A percentile compares a stretch with the other conserved stretches of the same genome.
These are phyloP conservation scores for Miltochrista miniata DNA, from an alignment of 2,888 invertebrate species.

Conservation along the genomic window DNA sequence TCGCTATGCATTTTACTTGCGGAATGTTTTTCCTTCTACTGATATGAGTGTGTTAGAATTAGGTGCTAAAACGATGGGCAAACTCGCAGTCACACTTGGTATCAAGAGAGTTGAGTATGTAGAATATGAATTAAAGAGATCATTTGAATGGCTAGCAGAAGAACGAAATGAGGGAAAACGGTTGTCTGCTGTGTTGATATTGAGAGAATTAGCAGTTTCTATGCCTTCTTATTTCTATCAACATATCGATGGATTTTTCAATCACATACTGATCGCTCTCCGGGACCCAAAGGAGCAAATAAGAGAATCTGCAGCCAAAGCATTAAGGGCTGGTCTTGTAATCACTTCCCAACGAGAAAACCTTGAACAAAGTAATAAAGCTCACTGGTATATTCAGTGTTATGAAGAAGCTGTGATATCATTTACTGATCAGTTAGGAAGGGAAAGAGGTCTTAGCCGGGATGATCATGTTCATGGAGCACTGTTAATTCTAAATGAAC, in stretches of 20 bases:
- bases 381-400: conserved; percentile 96
- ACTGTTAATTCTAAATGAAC: conserved; percentile 95
- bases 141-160: conserved; percentile 96
- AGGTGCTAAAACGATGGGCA: conserved; percentile 97
- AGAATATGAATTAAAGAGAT: conserved; percentile 96
- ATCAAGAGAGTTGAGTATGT: conserved; percentile 97
- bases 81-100: conserved; percentile 93
- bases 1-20: conserved; percentile 95
- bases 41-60: conserved; percentile 96
- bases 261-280: conserved; percentile 94
- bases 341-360: conserved; percentile 97
- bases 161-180: conserved; percentile 96
- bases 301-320: conserved; percentile 95
- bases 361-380: conserved; percentile 93
- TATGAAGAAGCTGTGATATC: conserved; percentile 94
- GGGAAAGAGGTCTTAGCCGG: conserved; percentile 87
- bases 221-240: conserved; percentile 99
- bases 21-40: conserved; percentile 94
- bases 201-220: conserved; percentile 96
- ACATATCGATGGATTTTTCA: conserved; percentile 95
- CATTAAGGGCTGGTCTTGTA: conserved; percentile 95
- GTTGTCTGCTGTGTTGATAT: conserved; percentile 95
- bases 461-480: conserved; percentile 98
- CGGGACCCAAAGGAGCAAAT: conserved; percentile 95
- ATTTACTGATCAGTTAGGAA: conserved; percentile 84